These are phyloP conservation scores for Anoncus sp. DNA, from an alignment of 2,888 invertebrate species.

Conservation along the genomic window DNA sequence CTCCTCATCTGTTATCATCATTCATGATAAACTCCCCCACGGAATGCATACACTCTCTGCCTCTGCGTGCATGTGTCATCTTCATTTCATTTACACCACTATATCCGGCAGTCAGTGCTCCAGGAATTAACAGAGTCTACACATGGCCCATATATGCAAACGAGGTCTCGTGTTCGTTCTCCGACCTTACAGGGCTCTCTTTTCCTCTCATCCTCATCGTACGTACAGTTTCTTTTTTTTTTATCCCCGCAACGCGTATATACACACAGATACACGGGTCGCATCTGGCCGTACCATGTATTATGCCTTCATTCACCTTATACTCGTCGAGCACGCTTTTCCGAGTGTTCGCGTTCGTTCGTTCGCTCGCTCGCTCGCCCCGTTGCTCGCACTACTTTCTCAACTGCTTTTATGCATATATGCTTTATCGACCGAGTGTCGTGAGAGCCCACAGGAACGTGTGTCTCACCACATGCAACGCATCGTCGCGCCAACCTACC, in stretches of 20 bases:
- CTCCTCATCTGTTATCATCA: slow-evolving; percentile 19
- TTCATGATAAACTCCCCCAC: slow-evolving; percentile 31
- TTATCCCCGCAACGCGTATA: slow-evolving; percentile 10
- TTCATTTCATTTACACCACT: slow-evolving; percentile 44
- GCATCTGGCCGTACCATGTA: slow-evolving; percentile 41
- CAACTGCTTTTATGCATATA: slow-evolving; percentile 45
- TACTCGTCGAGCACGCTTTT: slow-evolving; percentile 36
- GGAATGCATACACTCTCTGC: neutral
- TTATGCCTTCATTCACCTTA: slow-evolving; percentile 47
- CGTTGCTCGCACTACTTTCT: slow-evolving; percentile 11
- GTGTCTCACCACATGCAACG: slow-evolving; percentile 37
- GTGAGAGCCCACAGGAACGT: neutral
- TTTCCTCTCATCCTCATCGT: slow-evolving; percentile 28
- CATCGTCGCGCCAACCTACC: slow-evolving; percentile 11
- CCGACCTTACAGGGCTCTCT: slow-evolving; percentile 17
- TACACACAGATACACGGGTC: slow-evolving; percentile 1
- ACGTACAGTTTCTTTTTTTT: slow-evolving; percentile 1
- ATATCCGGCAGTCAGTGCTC: neutral
- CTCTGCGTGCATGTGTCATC: slow-evolving; percentile 1
- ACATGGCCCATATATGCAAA: slow-evolving; percentile 43
- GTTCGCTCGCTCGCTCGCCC: slow-evolving; percentile 4
- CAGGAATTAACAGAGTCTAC: slow-evolving; percentile 22
- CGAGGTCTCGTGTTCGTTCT: slow-evolving; percentile 10
- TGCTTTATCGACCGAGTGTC: slow-evolving; percentile 34
- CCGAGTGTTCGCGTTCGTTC: slow-evolving; percentile 37